A percentile compares a stretch with the other conserved stretches of the same genome.
Conservation (phyloP, 53 echinoderm and acorn worm species). For the Crossaster papposus region DNA sequence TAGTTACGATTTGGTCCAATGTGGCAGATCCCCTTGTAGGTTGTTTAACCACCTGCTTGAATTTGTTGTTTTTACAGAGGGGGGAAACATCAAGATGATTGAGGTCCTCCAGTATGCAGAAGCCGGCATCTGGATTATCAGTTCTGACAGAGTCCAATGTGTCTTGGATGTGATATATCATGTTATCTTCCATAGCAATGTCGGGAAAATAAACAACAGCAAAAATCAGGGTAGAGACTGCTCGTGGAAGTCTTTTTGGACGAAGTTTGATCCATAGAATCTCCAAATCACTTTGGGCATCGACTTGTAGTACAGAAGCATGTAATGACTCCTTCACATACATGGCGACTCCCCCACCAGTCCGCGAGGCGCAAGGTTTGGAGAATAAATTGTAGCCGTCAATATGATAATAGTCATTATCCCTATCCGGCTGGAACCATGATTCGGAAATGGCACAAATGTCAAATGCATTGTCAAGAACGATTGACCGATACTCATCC, state of each 20-base stretch:
- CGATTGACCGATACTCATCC: background rate
- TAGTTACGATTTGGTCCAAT: background rate
- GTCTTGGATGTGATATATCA: background rate
- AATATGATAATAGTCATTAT: constrained; percentile 8
- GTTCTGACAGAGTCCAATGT: background rate
- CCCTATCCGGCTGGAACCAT: constrained; percentile 18
- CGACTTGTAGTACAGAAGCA: background rate
- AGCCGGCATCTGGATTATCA: background rate
- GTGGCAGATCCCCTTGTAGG: background rate
- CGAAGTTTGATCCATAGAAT: constrained; percentile 9
- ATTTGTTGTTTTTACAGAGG: background rate
- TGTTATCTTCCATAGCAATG: background rate
- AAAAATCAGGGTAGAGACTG: too few species aligned
- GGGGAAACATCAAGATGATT: background rate
- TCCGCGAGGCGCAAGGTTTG: background rate
- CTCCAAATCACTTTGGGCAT: background rate
- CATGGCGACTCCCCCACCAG: background rate
- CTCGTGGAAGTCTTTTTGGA: background rate
- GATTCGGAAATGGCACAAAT: constrained; percentile 17
- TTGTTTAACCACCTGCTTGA: background rate
- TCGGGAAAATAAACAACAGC: background rate
- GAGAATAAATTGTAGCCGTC: constrained; percentile 24
- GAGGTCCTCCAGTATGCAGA: background rate
- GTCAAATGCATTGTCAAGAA: background rate
- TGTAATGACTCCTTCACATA: background rate